These are phyloP conservation scores for Enteromius anoplus DNA, from an alignment of 2,797 vertebrate genomes.

Conservation along the genomic window DNA sequence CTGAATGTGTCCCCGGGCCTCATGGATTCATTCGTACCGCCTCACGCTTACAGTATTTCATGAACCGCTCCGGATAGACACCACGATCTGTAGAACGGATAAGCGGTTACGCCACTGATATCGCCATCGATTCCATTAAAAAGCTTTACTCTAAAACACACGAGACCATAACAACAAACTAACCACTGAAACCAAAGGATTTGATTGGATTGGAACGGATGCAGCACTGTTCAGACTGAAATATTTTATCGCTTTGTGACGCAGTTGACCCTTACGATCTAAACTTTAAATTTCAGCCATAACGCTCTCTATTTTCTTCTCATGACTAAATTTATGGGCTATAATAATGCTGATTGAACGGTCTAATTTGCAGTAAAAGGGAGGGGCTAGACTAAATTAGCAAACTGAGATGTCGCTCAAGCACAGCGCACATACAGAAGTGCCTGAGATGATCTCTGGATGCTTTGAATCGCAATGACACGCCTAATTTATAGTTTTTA, in stretches of 20 bases:
- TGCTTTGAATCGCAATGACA: conserved; percentile 67
- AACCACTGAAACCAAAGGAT: conserved; percentile 66
- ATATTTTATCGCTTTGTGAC: conserved; percentile 21
- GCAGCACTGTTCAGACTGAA: conserved; percentile 28
- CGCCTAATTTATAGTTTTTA: conserved; percentile 70
- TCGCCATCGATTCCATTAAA: conserved; percentile 41
- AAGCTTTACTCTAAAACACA: conserved; percentile 56
- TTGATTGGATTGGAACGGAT: conserved; percentile 50
- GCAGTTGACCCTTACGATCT: conserved; percentile 32
- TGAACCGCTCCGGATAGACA: neutral
- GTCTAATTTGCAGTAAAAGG: conserved; percentile 52
- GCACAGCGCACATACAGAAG: conserved; percentile 56
- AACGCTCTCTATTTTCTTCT: conserved; percentile 46
- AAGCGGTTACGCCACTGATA: conserved; percentile 7
- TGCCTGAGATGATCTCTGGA: conserved; percentile 59
- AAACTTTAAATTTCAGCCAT: conserved; percentile 50
- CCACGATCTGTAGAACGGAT: neutral
- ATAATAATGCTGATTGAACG: conserved; percentile 29
- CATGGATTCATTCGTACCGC: conserved; percentile 24
- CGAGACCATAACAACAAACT: conserved; percentile 41
- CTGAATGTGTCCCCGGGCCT: conserved; percentile 51
- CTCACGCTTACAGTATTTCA: conserved; percentile 26
- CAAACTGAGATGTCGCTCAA: conserved; percentile 45
- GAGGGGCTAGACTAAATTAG: conserved; percentile 44
- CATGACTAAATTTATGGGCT: conserved; percentile 48